A percentile compares a stretch with the other conserved stretches of the same genome.
Evolutionary conservation across 1,140 invertebrate genomes (phyloP).

Genomic region (Zaprionus lachaisei): DNA sequence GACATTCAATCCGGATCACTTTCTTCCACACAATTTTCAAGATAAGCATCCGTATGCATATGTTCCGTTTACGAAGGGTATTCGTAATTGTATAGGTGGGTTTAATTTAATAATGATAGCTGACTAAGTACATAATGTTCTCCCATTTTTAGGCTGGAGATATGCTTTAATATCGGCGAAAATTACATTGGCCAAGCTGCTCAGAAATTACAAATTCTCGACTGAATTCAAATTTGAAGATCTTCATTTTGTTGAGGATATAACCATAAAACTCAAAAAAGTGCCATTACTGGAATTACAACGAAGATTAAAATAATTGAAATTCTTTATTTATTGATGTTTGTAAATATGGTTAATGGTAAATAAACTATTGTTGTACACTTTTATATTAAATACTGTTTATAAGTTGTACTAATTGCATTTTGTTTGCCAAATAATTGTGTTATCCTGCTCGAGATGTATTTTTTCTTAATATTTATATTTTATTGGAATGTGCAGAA

Average conservation of each 20-base stretch:
- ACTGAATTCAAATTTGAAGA: conserved; percentile 71
- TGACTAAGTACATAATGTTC: neutral
- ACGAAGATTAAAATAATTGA: conserved; percentile 22
- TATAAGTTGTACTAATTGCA: neutral
- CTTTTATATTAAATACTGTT: neutral
- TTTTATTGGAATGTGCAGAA: neutral
- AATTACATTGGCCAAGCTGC: conserved; percentile 66
- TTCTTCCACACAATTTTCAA: conserved; percentile 61
- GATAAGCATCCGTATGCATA: conserved; percentile 74
- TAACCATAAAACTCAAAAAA: conserved; percentile 69
- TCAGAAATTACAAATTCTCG: conserved; percentile 68
- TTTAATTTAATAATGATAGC: neutral
- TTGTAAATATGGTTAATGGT: conserved; percentile 7
- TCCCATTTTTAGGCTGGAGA: conserved; percentile 62
- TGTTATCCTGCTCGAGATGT: too few relatives aligned
- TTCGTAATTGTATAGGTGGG: conserved; percentile 80
- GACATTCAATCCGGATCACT: conserved; percentile 80
- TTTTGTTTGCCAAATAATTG: too few relatives aligned
- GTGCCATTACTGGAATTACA: conserved; percentile 58
- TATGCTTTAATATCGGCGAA: conserved; percentile 76
- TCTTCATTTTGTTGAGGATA: conserved; percentile 76
- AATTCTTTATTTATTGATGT: neutral
- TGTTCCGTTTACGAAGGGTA: conserved; percentile 79
- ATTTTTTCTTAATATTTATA: neutral
- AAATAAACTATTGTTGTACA: neutral